phyloP scores from a whole-genome alignment of 2,888 invertebrate genomes.

The Agapostemon virescens region DNA sequence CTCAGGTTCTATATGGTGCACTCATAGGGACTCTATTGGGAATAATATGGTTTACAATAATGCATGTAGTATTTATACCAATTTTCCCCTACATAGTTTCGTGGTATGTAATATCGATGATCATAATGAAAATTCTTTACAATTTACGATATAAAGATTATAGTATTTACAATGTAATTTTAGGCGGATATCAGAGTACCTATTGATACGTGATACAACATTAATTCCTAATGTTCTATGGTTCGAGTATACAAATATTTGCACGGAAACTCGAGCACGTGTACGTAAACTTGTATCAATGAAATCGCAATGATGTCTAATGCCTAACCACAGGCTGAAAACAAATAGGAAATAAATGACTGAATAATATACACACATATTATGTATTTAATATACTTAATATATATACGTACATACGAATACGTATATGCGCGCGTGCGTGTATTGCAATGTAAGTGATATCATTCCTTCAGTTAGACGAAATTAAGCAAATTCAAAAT shows the following conservation, averaged over 20 bases:
- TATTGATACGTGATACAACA: constrained; percentile 93
- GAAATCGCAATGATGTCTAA: constrained; percentile 91
- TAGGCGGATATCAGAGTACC: constrained; percentile 92
- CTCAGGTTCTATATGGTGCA: constrained; percentile 91
- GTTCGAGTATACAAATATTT: constrained; percentile 95
- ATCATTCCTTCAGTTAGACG: constrained; percentile 31
- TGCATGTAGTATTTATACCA: constrained; percentile 90
- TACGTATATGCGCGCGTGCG: background rate
- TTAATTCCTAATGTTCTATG: constrained; percentile 95
- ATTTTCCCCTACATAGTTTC: constrained; percentile 92
- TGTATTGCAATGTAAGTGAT: constrained; percentile 23
- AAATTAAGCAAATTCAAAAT: constrained; percentile 8
- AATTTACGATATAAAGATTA: background rate
- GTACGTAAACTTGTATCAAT: constrained; percentile 90
- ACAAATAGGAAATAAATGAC: constrained; percentile 65
- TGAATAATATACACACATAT: constrained; percentile 24
- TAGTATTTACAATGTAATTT: constrained; percentile 11
- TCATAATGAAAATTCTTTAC: background rate
- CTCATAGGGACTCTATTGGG: constrained; percentile 88
- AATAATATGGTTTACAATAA: constrained; percentile 90
- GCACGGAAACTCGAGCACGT: constrained; percentile 90
- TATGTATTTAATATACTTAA: background rate
- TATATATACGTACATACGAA: background rate
- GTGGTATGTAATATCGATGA: constrained; percentile 86
- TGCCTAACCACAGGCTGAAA: constrained; percentile 78